Conservation (phyloP, 2,113 vertebrate genomes). For the Aix galericulata region DNA sequence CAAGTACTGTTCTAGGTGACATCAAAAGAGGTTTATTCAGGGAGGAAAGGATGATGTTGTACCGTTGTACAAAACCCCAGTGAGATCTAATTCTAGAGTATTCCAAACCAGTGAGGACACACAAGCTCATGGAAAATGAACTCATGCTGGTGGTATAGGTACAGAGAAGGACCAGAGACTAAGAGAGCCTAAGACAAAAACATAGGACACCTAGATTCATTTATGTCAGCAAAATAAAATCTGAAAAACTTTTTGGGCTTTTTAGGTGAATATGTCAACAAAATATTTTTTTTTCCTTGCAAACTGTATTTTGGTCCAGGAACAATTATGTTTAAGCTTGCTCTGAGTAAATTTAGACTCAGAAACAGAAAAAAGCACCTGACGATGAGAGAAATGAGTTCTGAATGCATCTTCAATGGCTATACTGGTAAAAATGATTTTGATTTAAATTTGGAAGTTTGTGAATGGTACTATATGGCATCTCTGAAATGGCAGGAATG, state of each 20-base stretch:
- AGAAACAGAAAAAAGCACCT: background rate
- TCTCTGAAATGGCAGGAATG: background rate
- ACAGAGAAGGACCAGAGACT: background rate
- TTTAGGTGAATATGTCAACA: background rate
- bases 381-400: background rate
- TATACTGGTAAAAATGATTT: background rate
- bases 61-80: accelerated
- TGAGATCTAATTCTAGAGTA: background rate
- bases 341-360: background rate
- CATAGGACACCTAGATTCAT: background rate
- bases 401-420: background rate
- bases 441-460: background rate
- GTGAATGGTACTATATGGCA: background rate
- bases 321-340: background rate
- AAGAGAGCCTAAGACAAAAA: background rate
- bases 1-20: background rate
- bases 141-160: background rate
- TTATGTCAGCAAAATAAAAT: background rate
- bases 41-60: background rate
- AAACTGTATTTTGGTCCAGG: background rate
- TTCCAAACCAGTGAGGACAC: background rate
- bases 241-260: background rate
- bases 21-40: background rate
- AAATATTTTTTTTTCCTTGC: background rate
- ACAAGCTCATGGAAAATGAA: background rate